A percentile compares a stretch with the other conserved stretches of the same genome.
phyloP scores from a whole-genome alignment of 2,797 vertebrate genomes.

The Trachops cirrhosus region DNA sequence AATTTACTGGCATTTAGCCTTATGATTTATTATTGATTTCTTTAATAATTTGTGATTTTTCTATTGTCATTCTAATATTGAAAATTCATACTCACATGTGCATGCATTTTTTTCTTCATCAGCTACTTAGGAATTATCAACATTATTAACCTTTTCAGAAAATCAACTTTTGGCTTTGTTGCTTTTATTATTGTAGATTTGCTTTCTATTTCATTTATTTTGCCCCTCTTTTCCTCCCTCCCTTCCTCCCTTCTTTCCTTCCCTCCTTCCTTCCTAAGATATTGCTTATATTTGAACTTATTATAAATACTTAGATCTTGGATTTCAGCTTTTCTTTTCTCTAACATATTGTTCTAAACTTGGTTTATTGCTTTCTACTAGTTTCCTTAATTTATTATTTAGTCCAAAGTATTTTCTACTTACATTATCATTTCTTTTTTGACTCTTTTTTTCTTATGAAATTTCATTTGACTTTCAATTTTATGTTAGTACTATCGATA shows the following conservation, averaged over 20 bases:
- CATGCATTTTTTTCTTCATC: background rate
- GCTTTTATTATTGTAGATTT: background rate
- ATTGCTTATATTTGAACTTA: background rate
- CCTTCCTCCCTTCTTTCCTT: background rate
- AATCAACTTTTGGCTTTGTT: background rate
- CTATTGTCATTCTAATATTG: background rate
- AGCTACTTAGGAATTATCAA: background rate
- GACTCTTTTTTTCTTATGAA: background rate
- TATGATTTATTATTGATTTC: background rate
- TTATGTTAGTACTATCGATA: background rate
- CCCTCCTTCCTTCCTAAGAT: background rate
- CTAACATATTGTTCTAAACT: background rate
- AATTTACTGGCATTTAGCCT: background rate
- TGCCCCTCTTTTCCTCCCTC: background rate
- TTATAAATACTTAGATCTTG: background rate
- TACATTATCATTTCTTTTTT: background rate
- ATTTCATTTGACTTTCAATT: background rate
- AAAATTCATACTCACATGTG: background rate
- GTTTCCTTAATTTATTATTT: background rate
- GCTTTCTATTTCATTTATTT: background rate
- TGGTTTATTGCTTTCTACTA: background rate
- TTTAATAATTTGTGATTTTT: background rate
- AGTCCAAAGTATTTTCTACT: background rate
- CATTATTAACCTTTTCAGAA: background rate
- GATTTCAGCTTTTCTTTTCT: background rate